Evolutionary conservation across 2,113 vertebrate species (phyloP).

Genomic region (Eira barbara): DNA sequence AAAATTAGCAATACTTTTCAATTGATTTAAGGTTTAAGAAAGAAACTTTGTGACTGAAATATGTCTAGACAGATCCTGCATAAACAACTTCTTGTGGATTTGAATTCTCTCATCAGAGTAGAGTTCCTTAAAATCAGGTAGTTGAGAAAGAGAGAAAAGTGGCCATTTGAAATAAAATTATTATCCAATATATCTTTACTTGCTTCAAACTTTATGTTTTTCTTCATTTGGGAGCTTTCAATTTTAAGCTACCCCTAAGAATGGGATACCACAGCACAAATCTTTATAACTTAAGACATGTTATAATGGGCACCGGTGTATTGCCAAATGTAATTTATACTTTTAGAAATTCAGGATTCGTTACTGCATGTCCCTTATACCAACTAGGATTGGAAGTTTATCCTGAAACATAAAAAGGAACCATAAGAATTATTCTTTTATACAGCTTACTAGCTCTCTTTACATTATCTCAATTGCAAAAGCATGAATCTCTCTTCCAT

Average conservation of each 20-base stretch:
- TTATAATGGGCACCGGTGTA: neutral
- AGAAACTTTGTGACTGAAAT: neutral
- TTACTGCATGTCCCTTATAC: neutral
- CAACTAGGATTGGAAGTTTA: neutral
- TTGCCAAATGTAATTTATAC: neutral
- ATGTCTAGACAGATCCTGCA: neutral
- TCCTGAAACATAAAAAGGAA: neutral
- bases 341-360: slow-evolving; percentile 14
- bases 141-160: slow-evolving; percentile 17
- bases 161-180: slow-evolving; percentile 17
- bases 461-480: slow-evolving; percentile 68
- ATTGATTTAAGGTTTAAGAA: slow-evolving; percentile 36
- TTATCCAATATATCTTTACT: slow-evolving; percentile 3
- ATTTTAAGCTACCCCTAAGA: neutral
- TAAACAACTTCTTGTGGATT: neutral
- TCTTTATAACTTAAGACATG: neutral
- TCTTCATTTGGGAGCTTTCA: slow-evolving; percentile 21
- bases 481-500: slow-evolving; percentile 56
- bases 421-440: neutral
- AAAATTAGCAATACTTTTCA: slow-evolving; percentile 38
- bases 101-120: slow-evolving; percentile 4
- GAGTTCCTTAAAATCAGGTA: slow-evolving; percentile 17
- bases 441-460: slow-evolving; percentile 60
- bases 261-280: neutral
- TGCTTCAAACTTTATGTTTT: slow-evolving; percentile 4